Evolutionary conservation across 2,797 vertebrate species (phyloP), one percentile per base, ranked within the genome.

Genomic region (Eulemur albifrons): DNA sequence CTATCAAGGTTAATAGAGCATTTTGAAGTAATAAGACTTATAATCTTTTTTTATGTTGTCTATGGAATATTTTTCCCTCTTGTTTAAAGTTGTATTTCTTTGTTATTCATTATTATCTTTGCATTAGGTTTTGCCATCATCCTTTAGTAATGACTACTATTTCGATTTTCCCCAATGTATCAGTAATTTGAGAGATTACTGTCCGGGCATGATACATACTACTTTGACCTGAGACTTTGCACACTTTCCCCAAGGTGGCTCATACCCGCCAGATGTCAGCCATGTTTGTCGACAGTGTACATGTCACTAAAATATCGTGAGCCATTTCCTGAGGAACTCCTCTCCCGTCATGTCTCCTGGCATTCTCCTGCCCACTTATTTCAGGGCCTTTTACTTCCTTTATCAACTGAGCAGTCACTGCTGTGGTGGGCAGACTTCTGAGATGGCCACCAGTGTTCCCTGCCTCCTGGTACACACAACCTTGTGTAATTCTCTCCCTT

Each of bases 21-120:
- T 87, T 94, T 96, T 88, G 50, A 96, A 25, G 17, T 35, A 75
- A 14, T 77, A 83, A 80, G 50, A 93, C 35, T 32, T 75, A 65
- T 59, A 23, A 30, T 79, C 32, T 63, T 54, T 52, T 52, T 50
- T n/a, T 69, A 54, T 45, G 61, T 59, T 91, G 32, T 30, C 13
- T 73, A 12, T 67, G 63, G 27, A 88, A 79, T 79, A 77, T 57
- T 84, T 84, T 79, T 65, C 14, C 5, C n/a, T 81, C 43, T 77
- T 82, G 12, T 18, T 65, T 85, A 48, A 88, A 73, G 23, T 32
- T 94, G 21, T 54, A 30, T 61, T 77, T 89, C 82, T 76, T 61
- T 79, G 25, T 67, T 67, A 50, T 52, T 90, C 40, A 17, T 72
- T 79, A 88, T 79, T 69, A 11, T 76, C 65, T 94, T 88, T 90